Base-by-base conservation (phyloP, 2,888 invertebrate genomes). In the Atethmia centrago region DNA sequence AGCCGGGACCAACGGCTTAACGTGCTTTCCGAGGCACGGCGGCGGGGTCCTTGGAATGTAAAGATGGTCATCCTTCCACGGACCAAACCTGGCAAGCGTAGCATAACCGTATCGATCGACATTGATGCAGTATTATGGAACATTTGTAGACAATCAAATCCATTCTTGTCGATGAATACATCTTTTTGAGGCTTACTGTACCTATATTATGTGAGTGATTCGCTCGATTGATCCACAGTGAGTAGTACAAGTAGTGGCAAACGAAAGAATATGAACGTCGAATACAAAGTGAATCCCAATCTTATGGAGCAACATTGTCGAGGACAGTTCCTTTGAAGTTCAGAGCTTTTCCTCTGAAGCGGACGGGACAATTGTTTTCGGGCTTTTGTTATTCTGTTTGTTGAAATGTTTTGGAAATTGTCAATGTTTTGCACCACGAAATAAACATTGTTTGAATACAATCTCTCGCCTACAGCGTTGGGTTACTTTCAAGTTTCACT, bases 211-310 rank as follows among this genome's bases (percentile, higher is more conserved):
- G 9, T 28, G 45, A 45, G 7, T 19, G n/a, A n/a, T 51, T 64
- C 31, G 16, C 31, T 64, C 49, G 31, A 51, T 64, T 51, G 10
- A n/a, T 53, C 16, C n/a, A 0, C 16, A 31, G 16, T 28, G n/a
- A 53, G 31, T 16, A 58, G 56, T 67, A 47, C 45, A 56, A 16
- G 63, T 42, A 63, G 45, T 71, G 21, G 36, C 45, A 64, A 47
- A 75, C 49, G 21, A n/a, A 51, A 10, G 42, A 53, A 21, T 45
- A 56, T 40, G 31, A 63, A 40, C 36, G 28, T 9, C 21, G 28
- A 40, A 67, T 55, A 72, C 79, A 79, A 64, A 78, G 73, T 55
- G 36, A 73, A 72, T 71, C 45, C 66, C 62, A 66, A 66, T 51
- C n/a, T 42, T 53, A 36, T 42, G 28, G 16, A 64, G 31, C 16